These are phyloP conservation scores for Callopanchax toddi DNA, from an alignment of 2,113 vertebrate genomes.

Conservation along the genomic window DNA sequence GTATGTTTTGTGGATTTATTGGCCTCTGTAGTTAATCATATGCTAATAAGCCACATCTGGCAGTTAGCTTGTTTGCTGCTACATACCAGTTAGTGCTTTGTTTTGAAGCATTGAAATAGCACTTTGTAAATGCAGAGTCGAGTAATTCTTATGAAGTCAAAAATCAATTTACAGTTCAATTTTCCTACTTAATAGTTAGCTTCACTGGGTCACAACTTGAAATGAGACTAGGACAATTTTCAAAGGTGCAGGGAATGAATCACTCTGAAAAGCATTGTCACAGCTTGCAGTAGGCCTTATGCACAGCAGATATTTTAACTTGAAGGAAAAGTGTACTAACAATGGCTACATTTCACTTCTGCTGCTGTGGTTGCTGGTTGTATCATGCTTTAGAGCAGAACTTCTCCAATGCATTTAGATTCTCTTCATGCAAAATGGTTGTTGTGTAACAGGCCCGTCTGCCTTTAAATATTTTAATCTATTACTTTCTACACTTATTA, in stretches of 20 bases:
- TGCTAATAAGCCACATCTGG: conserved; percentile 4
- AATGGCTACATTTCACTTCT: neutral
- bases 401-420: neutral
- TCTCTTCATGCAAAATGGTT: neutral
- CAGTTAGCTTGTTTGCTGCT: no score
- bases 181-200: neutral
- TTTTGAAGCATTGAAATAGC: neutral
- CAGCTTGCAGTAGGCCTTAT: neutral
- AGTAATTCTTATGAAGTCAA: neutral
- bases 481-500: no score
- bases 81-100: neutral
- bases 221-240: neutral
- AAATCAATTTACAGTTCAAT: neutral
- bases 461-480: no score
- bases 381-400: neutral
- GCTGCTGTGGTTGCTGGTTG: neutral
- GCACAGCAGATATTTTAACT: neutral
- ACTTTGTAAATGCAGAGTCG: neutral
- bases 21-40: conserved; percentile 14
- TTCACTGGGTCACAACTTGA: neutral
- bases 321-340: neutral
- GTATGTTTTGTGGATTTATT: conserved; percentile 17
- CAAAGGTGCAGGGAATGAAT: neutral
- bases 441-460: neutral
- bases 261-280: neutral